These are phyloP conservation scores for Eurytoma adleriae DNA, from an alignment of 2,888 invertebrate species.

Conservation along the genomic window DNA sequence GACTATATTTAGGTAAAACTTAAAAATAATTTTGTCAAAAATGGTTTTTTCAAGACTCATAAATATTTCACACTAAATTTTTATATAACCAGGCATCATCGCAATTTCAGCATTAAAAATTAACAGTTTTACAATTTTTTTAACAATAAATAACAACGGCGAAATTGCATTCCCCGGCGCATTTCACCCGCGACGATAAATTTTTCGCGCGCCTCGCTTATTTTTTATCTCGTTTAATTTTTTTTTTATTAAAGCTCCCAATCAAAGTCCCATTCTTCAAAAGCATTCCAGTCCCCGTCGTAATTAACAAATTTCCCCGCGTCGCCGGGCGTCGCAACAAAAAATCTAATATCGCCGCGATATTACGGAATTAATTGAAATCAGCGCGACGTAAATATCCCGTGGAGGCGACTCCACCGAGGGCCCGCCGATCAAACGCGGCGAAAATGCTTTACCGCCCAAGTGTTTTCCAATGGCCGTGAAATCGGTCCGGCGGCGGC, in stretches of 20 bases:
- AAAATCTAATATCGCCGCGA: not conserved
- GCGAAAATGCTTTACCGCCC: constrained; percentile 25
- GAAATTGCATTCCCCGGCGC: too few species aligned
- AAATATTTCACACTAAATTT: too few species aligned
- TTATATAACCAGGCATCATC: too few species aligned
- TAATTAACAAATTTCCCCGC: constrained; percentile 10
- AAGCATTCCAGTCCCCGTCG: not conserved
- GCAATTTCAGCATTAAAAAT: too few species aligned
- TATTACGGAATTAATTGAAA: constrained; percentile 42
- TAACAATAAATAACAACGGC: too few species aligned
- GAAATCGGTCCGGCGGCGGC: constrained; percentile 22
- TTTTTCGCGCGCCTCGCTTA: too few species aligned
- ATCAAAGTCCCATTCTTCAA: constrained; percentile 19
- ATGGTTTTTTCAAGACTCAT: too few species aligned
- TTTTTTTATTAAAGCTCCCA: constrained; percentile 1
- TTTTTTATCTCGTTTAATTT: too few species aligned
- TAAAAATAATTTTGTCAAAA: too few species aligned
- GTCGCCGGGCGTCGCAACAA: not conserved
- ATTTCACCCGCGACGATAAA: too few species aligned
- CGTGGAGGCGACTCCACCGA: not conserved
- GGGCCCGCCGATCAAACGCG: constrained; percentile 33
- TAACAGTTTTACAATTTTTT: too few species aligned
- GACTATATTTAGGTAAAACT: too few species aligned
- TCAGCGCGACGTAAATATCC: constrained; percentile 12
- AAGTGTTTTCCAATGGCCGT: constrained; percentile 44